Evolutionary conservation across 2,113 vertebrate genomes (phyloP).

Genomic region (Tyto alba): DNA sequence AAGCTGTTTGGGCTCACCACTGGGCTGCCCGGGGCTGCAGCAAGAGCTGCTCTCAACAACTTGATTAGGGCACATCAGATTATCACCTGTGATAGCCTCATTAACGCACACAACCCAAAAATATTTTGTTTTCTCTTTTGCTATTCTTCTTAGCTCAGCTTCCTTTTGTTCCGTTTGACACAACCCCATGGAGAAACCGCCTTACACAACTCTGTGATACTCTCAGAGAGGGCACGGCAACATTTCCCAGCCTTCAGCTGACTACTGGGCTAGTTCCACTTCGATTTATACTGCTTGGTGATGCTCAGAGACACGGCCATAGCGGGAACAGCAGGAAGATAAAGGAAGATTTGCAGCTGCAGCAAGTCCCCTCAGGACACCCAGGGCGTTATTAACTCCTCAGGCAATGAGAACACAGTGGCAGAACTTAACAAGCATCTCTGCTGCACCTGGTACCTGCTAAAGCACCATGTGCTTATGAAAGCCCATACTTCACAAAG

Average conservation of each 20-base stretch:
- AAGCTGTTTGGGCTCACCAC: background rate
- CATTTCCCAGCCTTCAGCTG: background rate
- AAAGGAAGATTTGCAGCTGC: background rate
- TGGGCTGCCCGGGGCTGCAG: background rate
- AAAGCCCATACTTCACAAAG: background rate
- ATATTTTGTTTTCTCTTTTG: background rate
- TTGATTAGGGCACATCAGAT: too few relatives aligned
- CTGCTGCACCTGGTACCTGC: background rate
- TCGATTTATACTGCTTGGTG: fast-evolving
- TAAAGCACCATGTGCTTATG: background rate
- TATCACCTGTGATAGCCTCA: background rate
- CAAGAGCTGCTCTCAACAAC: background rate
- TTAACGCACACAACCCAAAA: fast-evolving
- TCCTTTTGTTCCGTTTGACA: background rate
- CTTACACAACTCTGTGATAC: background rate
- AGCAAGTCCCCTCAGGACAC: background rate
- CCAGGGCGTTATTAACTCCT: background rate
- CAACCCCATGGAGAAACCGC: background rate
- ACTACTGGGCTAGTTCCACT: background rate
- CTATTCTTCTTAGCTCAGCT: background rate
- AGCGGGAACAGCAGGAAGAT: background rate
- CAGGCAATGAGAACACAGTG: background rate
- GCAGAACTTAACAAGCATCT: background rate
- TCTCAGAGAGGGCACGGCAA: background rate
- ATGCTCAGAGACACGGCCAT: background rate